Base-by-base conservation (phyloP, 1,140 invertebrate genomes). In the Drosophila santomea region DNA sequence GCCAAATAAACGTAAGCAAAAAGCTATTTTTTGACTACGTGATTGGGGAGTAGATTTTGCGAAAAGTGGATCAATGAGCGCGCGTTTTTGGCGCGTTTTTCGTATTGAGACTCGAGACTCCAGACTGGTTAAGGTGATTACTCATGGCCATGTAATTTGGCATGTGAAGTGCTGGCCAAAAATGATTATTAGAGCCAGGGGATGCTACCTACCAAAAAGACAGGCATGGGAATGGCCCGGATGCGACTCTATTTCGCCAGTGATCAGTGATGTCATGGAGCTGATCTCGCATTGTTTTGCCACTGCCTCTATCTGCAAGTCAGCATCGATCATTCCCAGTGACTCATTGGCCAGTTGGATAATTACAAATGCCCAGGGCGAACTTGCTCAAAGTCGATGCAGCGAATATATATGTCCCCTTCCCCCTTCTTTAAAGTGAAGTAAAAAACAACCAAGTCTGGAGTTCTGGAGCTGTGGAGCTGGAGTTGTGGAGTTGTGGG, bases 131-230 rank as follows among this genome's bases (percentile, higher is more conserved):
- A 81, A 78, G 75, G 74, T 79, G 80, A 89, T 89, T 89, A 89
- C 84, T 89, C 84, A 89, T 89, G 84, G 60, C 61, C 73, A 57
- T 84, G 84, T 88, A 89, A 88, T 88, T 88, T 71, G 77, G 58
- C 59, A 52, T 47, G 39, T 84, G 80, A 83, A 84, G 80, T 84
- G 59, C 71, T 74, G 67, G 59, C 67, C 75, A 79, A 79, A 79
- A 85, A 71, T 52, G 10, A 32, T 32, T 32, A 32, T 32, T 43
- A 64, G 57, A 62, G 58, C 68, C 59, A 7, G 6, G 45, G 61
- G 81, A 77, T 77, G 76, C 76, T 80, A 80, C 54, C 25, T 2
- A 20, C 20, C 20, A 20, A 20, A 23, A 25, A 47, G 41, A 45
- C 28, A 25, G 45, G 28, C 51, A 41, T 60, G 74, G 67, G 71